Evolutionary conservation across 2,113 vertebrate genomes (phyloP).

Genomic region (Verasper variegatus): DNA sequence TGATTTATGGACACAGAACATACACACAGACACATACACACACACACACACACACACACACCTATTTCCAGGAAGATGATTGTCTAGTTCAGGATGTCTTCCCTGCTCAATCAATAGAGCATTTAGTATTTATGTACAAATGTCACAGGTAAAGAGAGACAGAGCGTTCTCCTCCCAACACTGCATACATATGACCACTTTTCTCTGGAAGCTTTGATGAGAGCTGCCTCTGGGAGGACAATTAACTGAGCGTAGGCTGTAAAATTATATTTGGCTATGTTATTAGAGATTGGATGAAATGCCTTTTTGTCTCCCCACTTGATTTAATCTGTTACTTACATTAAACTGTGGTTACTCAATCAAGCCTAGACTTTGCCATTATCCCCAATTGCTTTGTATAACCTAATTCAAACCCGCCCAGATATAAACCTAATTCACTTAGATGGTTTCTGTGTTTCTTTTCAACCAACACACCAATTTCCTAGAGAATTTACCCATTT

Average conservation of each 20-base stretch:
- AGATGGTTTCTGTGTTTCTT: not conserved
- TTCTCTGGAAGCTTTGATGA: constrained; percentile 36
- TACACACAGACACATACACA: not conserved
- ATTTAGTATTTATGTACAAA: not conserved
- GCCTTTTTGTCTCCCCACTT: constrained; percentile 10
- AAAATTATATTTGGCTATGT: constrained; percentile 31
- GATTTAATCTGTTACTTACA: constrained; percentile 43
- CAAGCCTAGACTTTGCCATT: constrained; percentile 23
- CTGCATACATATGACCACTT: constrained; percentile 6
- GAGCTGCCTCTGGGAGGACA: constrained; percentile 10
- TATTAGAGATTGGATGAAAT: constrained; percentile 51
- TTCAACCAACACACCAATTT: not conserved
- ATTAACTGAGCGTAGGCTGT: constrained; percentile 30
- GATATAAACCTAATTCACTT: constrained; percentile 31
- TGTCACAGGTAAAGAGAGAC: not conserved
- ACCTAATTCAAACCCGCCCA: constrained; percentile 36
- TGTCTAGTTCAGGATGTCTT: not conserved
- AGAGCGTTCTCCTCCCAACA: not conserved
- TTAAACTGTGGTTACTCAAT: constrained; percentile 46
- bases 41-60: not conserved
- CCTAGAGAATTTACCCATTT: not conserved
- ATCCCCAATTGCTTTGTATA: constrained; percentile 49
- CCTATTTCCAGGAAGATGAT: constrained; percentile 8
- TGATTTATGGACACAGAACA: not conserved
- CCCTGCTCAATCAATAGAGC: not conserved